A percentile compares a stretch with the other conserved stretches of the same genome.
Conservation (phyloP, 92 coral and sea anemone genomes). For the Pocillopora meandrina region DNA sequence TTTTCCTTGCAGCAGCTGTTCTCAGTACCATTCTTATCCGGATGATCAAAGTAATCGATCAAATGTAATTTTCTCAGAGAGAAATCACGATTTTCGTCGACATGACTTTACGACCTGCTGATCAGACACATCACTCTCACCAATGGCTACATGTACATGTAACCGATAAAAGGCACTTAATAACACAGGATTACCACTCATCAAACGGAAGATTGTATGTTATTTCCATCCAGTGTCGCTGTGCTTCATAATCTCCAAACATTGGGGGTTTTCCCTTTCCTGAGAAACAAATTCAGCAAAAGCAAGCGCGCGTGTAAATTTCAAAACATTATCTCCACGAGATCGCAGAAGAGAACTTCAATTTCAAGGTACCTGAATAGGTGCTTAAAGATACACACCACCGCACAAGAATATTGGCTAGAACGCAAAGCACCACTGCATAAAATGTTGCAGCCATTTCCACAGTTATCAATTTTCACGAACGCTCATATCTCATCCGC, state of each 20-base stretch:
- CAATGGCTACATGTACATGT: too few relatives aligned
- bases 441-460: slow-evolving; percentile 85
- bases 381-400: slow-evolving; percentile 93
- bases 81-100: too few relatives aligned
- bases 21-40: too few relatives aligned
- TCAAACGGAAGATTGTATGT: slow-evolving; percentile 83
- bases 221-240: slow-evolving; percentile 99
- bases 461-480: neutral
- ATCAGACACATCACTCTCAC: too few relatives aligned
- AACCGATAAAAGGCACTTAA: too few relatives aligned
- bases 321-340: neutral
- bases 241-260: slow-evolving; percentile 99
- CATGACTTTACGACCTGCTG: too few relatives aligned
- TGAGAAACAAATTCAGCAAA: neutral
- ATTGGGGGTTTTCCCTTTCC: slow-evolving; percentile 93
- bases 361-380: slow-evolving; percentile 75
- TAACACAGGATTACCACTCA: slow-evolving; percentile 68
- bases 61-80: too few relatives aligned
- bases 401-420: slow-evolving; percentile 73
- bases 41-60: too few relatives aligned
- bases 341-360: too few relatives aligned
- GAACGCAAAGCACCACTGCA: slow-evolving; percentile 66
- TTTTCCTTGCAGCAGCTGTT: too few relatives aligned
- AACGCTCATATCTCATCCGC: slow-evolving; percentile 18
- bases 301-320: neutral